Evolutionary conservation across 2,797 vertebrate species (phyloP), one percentile per base, ranked within the genome.

Genomic region (Eutrigla gurnardus): DNA sequence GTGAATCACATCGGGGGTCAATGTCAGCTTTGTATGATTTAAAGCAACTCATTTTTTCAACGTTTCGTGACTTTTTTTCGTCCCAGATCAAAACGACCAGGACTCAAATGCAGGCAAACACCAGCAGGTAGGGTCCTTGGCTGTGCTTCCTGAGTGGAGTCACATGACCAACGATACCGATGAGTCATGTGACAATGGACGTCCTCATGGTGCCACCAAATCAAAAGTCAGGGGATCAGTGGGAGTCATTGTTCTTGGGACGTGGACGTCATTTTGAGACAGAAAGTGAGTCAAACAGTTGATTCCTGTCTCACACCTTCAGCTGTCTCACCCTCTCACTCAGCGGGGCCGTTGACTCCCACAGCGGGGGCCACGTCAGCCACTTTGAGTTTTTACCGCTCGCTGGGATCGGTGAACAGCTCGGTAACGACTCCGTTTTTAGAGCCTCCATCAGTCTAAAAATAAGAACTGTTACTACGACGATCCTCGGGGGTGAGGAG

Each of bases 391-490:
- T 85, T 69, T 25, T 25, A 25, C 84, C 65, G 71, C 59, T 65
- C 39, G 65, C 81, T 73, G 77, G 77, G 77, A 78, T 14, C 70
- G 32, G 59, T 46, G 58, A 61, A 59, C 37, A 11, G 72, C 76
- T 65, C 50, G 0, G 67, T 13, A 39, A 53, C 35, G 0, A 7
- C 40, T 77, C 70, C 63, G 55, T 43, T 81, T 86, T 79, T 81
- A 84, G 77, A 65, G 17, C 40, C 39, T 45, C 57, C 50, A 5
- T 46, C 35, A 1, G 36, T 6, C 80, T 65, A 50, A 75, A 79
- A 77, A 79, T 58, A 18, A 25, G 25, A 79, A 62, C 77, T 75
- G 84, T 65, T 88, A 83, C 84, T 83, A 81, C 49, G 4, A 17
- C 3, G 18, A 60, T 70, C 52, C 45, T 62, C 63, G 25, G 25